These are phyloP conservation scores for Bombus soroeensis DNA, from an alignment of 1,140 invertebrate genomes.

Conservation along the genomic window DNA sequence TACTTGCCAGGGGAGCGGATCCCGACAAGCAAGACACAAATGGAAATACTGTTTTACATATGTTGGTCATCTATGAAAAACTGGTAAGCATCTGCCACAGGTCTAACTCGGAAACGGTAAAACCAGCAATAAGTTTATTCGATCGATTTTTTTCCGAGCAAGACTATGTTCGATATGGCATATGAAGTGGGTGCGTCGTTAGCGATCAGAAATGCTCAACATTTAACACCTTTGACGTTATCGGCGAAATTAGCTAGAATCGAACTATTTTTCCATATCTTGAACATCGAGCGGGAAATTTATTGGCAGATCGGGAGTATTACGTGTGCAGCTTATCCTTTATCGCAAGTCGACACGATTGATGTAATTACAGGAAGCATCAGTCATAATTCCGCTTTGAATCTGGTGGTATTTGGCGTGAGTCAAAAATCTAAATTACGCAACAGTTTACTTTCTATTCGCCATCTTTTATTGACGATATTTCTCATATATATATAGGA, in stretches of 20 bases:
- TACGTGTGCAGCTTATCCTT: conserved; percentile 97
- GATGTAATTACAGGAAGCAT: conserved; percentile 95
- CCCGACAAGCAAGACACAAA: conserved; percentile 98
- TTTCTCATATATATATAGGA: conserved; percentile 85
- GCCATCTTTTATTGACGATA: background rate
- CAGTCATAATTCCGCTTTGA: conserved; percentile 96
- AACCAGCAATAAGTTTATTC: background rate
- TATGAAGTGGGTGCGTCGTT: conserved; percentile 95
- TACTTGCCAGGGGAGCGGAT: conserved; percentile 96
- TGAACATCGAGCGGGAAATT: conserved; percentile 96
- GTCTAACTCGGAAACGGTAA: background rate
- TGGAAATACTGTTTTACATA: conserved; percentile 98
- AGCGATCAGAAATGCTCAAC: conserved; percentile 92
- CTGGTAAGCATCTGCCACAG: conserved; percentile 84
- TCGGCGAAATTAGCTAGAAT: conserved; percentile 96
- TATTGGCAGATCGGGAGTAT: conserved; percentile 98
- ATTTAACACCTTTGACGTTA: conserved; percentile 96
- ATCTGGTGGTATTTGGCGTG: conserved; percentile 99
- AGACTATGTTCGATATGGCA: conserved; percentile 97
- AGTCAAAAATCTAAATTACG: conserved; percentile 70
- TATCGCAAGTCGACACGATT: conserved; percentile 98
- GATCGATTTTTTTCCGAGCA: background rate
- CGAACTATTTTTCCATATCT: conserved; percentile 97
- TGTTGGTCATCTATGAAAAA: conserved; percentile 98
- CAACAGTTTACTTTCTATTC: background rate